Evolutionary conservation across 1,140 invertebrate species (phyloP).

Genomic region (Thaumatotibia leucotreta): DNA sequence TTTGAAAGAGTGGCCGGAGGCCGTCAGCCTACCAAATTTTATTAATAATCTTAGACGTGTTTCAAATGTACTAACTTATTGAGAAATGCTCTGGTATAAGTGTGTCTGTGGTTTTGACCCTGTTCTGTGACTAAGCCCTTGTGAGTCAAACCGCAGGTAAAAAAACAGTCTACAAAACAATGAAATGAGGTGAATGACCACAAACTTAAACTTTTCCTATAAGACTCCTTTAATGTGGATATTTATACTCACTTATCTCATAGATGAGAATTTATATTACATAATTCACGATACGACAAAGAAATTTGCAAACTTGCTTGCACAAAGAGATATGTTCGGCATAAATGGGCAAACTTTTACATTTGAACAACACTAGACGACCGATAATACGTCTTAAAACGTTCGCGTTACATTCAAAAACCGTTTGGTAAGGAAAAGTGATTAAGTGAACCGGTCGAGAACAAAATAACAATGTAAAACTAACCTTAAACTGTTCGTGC

Average conservation of each 20-base stretch:
- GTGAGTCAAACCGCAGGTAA: background rate
- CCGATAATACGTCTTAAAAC: background rate
- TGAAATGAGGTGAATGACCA: background rate
- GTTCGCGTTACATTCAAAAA: background rate
- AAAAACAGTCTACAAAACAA: slow-evolving; percentile 23
- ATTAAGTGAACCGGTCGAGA: background rate
- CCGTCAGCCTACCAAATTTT: too few species aligned
- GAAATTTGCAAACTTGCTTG: background rate
- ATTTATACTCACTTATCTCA: background rate
- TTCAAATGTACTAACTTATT: too few species aligned
- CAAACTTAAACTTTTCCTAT: background rate
- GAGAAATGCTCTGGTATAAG: too few species aligned
- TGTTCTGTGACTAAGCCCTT: background rate
- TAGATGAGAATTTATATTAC: slow-evolving; percentile 27
- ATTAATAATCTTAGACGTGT: too few species aligned
- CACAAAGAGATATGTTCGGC: background rate
- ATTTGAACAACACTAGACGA: background rate
- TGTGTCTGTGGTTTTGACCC: too few species aligned
- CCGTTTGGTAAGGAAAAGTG: background rate
- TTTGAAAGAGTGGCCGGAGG: too few species aligned
- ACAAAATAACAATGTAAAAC: background rate
- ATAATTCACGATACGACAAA: background rate
- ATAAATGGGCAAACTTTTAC: background rate
- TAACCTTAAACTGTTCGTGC: background rate
- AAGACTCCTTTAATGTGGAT: too few species aligned